Conservation (phyloP, 2,888 invertebrate species). For the Ormyrus pomaceus region DNA sequence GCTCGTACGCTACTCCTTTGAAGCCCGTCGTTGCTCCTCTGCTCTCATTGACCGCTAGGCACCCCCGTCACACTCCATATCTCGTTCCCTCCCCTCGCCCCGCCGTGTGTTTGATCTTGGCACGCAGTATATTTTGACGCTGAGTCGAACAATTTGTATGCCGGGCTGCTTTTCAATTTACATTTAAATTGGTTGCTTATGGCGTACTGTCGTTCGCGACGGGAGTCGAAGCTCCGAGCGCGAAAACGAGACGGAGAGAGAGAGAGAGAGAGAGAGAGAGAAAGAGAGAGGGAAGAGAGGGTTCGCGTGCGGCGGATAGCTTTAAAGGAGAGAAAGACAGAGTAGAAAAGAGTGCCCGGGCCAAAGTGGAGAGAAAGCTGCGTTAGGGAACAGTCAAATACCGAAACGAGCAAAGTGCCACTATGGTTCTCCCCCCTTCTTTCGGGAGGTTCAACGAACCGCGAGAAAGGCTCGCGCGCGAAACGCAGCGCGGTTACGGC, state of each 20-base stretch:
- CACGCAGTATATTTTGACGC: slow-evolving; percentile 75
- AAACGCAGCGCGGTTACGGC: slow-evolving; percentile 35
- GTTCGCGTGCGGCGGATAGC: slow-evolving; percentile 21
- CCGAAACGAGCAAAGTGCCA: slow-evolving; percentile 69
- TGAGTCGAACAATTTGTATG: slow-evolving; percentile 76
- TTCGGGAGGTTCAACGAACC: slow-evolving; percentile 69
- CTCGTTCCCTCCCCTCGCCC: slow-evolving; percentile 38
- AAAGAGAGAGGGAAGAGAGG: slow-evolving; percentile 24
- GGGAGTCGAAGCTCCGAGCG: slow-evolving; percentile 70
- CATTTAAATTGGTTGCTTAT: slow-evolving; percentile 76
- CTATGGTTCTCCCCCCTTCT: slow-evolving; percentile 58
- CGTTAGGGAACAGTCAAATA: slow-evolving; percentile 73
- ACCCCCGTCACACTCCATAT: slow-evolving; percentile 7
- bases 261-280: slow-evolving; percentile 22
- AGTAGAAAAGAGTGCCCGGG: slow-evolving; percentile 1
- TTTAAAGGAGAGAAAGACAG: slow-evolving; percentile 8
- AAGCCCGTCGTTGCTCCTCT: not conserved
- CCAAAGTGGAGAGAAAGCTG: slow-evolving; percentile 10
- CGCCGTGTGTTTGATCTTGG: slow-evolving; percentile 74
- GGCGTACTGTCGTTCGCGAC: slow-evolving; percentile 74
- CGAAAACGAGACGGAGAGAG: slow-evolving; percentile 25
- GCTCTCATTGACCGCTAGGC: not conserved
- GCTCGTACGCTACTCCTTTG: slow-evolving; percentile 31
- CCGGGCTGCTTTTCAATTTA: slow-evolving; percentile 75
- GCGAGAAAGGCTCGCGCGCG: slow-evolving; percentile 45